A percentile compares a stretch with the other conserved stretches of the same genome.
Evolutionary conservation across 2,113 vertebrate species (phyloP).

Genomic region (Leucopsar rothschildi): DNA sequence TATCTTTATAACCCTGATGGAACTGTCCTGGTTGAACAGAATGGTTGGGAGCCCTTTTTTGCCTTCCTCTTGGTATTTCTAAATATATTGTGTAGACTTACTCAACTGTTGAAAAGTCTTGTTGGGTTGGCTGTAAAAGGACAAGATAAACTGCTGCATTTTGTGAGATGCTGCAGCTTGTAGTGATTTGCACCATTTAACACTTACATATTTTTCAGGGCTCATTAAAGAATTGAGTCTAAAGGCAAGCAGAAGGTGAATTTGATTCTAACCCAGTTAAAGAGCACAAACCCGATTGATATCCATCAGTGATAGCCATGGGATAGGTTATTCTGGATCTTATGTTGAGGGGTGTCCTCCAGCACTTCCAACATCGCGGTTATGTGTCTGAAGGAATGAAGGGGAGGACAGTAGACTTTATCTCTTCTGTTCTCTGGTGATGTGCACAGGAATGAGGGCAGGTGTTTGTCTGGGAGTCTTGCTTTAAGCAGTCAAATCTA

Average conservation of each 20-base stretch:
- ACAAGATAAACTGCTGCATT: neutral
- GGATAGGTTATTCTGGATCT: neutral
- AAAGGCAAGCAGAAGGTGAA: neutral
- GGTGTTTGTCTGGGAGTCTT: neutral
- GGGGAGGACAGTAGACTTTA: neutral
- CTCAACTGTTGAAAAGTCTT: neutral
- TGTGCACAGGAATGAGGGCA: neutral
- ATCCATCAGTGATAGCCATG: neutral
- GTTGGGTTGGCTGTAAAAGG: neutral
- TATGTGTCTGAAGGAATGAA: neutral
- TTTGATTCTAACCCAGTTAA: neutral
- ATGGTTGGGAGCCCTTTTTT: neutral
- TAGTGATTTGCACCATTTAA: neutral
- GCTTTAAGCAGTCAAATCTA: neutral
- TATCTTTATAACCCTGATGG: neutral
- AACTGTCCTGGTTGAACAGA: neutral
- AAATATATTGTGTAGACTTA: neutral
- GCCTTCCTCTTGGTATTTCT: neutral
- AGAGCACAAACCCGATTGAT: neutral
- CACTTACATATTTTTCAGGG: fast-evolving
- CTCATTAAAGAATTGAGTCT: neutral
- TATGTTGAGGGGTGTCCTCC: neutral
- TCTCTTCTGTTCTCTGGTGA: neutral
- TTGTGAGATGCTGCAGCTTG: neutral
- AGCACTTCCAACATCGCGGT: neutral